Evolutionary conservation across 1,140 invertebrate species (phyloP).

Genomic region (Zaprionus tsacasi): DNA sequence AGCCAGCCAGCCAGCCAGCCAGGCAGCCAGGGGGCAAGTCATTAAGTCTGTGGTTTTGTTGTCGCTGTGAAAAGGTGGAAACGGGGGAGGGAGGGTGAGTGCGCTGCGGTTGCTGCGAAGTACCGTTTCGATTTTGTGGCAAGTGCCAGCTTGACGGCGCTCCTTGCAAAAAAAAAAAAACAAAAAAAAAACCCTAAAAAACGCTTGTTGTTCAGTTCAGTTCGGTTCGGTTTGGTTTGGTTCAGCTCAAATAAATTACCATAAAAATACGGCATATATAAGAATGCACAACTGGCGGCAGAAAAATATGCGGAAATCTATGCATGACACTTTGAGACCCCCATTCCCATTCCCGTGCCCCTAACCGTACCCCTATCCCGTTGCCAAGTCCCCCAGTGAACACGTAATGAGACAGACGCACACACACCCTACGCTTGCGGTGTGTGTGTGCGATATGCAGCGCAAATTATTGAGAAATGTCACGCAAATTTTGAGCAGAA

Average conservation of each 20-base stretch:
- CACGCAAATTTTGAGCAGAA: constrained; percentile 68
- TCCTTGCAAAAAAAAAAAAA: constrained; percentile 19
- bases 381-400: not conserved
- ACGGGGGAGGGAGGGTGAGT: not conserved
- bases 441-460: constrained; percentile 54
- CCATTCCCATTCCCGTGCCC: no score
- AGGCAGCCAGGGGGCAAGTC: constrained; percentile 44
- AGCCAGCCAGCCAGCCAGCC: constrained; percentile 13
- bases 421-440: constrained; percentile 10
- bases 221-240: constrained; percentile 49
- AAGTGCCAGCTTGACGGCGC: constrained; percentile 26
- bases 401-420: constrained; percentile 55
- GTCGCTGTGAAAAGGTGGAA: constrained; percentile 21
- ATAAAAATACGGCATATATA: constrained; percentile 71
- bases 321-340: constrained; percentile 63
- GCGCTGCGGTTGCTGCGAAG: constrained; percentile 26
- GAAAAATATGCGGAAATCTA: constrained; percentile 73
- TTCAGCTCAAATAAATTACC: constrained; percentile 76
- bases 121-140: constrained; percentile 63
- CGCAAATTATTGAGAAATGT: constrained; percentile 78
- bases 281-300: constrained; percentile 62
- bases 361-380: not conserved
- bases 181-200: not conserved
- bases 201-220: constrained; percentile 49
- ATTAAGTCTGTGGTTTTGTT: constrained; percentile 69